Conservation (phyloP, 2,888 invertebrate species). For the Herminia tarsipennalis region DNA sequence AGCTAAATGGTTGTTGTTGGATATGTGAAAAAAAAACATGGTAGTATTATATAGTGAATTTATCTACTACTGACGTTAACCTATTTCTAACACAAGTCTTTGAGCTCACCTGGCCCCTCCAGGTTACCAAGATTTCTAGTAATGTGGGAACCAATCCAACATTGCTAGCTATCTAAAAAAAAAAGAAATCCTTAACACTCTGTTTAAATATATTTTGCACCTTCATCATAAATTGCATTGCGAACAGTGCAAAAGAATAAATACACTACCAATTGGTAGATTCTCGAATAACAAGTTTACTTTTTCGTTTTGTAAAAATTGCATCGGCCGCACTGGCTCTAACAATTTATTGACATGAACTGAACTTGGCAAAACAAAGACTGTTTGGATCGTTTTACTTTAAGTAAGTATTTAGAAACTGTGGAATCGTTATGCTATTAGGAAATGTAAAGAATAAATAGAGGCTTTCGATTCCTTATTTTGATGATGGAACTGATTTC, state of each 20-base stretch:
- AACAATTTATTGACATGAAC: conserved; percentile 47
- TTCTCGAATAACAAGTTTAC: conserved; percentile 47
- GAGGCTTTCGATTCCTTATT: no score
- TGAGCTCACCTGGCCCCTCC: no score
- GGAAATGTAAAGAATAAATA: no score
- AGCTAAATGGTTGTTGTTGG: no score
- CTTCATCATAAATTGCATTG: conserved; percentile 34
- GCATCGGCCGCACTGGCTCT: conserved; percentile 48
- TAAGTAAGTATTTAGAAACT: conserved; percentile 26
- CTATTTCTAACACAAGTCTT: no score
- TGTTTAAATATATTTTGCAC: conserved; percentile 25
- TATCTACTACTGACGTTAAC: no score
- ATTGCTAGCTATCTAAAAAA: background rate
- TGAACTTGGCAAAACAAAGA: conserved; percentile 29
- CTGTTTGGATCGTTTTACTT: conserved; percentile 22
- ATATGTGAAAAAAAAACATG: no score
- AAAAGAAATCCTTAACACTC: conserved; percentile 21
- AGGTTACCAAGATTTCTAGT: no score
- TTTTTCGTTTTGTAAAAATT: conserved; percentile 54
- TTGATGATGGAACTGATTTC: no score
- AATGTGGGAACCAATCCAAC: background rate
- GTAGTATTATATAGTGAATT: no score
- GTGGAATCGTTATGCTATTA: no score
- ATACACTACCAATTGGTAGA: conserved; percentile 44
- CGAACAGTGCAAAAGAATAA: conserved; percentile 43